Evolutionary conservation across 1,140 invertebrate genomes (phyloP).

Genomic region (Cotesia glomerata): DNA sequence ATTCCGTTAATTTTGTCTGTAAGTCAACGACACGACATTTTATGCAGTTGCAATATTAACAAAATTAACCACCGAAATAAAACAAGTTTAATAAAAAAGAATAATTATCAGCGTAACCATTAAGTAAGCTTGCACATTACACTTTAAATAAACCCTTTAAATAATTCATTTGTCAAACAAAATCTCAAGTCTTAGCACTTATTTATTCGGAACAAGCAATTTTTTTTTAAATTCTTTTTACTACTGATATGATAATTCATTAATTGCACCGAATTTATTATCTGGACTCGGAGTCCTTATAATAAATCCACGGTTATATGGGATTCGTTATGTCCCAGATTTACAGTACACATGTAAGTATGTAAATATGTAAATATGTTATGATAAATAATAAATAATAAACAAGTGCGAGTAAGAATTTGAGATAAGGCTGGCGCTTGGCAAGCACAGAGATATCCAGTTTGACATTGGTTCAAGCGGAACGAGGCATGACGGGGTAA

Average conservation of each 20-base stretch:
- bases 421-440: conserved; percentile 5
- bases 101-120: too few species aligned
- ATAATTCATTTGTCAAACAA: too few species aligned
- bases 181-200: too few species aligned
- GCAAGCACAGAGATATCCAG: conserved; percentile 38
- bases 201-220: too few species aligned
- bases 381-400: background rate
- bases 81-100: background rate
- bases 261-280: too few species aligned
- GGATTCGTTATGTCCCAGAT: too few species aligned
- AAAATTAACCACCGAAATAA: background rate
- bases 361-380: background rate
- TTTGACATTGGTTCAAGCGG: conserved; percentile 49
- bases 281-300: too few species aligned
- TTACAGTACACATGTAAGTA: background rate
- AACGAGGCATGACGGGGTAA: conserved; percentile 48
- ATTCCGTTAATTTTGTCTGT: conserved; percentile 31
- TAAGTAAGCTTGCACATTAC: too few species aligned
- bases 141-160: too few species aligned
- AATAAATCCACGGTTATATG: too few species aligned
- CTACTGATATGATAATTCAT: too few species aligned
- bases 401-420: conserved; percentile 8
- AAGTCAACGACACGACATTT: conserved; percentile 15
- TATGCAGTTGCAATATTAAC: conserved; percentile 20
- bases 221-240: too few species aligned